Percentiles rank a stretch among this genome's conserved stretches.
Conservation (phyloP, 2,888 invertebrate genomes). For the Magallana nippona region DNA sequence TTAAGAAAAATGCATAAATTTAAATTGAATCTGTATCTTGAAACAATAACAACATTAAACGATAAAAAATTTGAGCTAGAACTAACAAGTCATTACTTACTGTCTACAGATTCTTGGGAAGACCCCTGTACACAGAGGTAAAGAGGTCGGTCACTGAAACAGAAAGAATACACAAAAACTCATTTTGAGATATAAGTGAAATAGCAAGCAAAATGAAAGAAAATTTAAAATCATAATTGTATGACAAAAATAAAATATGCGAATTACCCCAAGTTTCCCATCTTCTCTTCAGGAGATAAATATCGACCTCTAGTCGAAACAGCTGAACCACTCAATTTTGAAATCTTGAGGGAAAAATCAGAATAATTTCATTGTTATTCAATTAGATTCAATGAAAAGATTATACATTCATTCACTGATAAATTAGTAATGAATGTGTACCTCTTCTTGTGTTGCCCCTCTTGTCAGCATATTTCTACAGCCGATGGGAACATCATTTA, state of each 20-base stretch:
- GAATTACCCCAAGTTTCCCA: constrained; percentile 78
- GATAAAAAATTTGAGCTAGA: too few species aligned
- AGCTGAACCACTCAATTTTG: constrained; percentile 82
- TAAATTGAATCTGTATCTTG: not conserved
- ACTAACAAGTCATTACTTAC: constrained; percentile 73
- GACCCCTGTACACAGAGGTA: constrained; percentile 83
- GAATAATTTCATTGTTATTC: not conserved
- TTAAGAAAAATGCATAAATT: too few species aligned
- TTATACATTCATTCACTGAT: too few species aligned
- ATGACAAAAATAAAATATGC: too few species aligned
- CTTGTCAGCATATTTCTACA: constrained; percentile 83
- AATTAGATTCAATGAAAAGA: too few species aligned
- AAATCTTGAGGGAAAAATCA: constrained; percentile 70
- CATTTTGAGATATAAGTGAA: not conserved
- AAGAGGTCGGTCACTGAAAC: constrained; percentile 81
- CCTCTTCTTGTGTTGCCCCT: constrained; percentile 84
- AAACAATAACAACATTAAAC: not conserved
- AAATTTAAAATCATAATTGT: not conserved
- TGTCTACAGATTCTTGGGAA: constrained; percentile 81
- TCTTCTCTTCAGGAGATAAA: constrained; percentile 82
- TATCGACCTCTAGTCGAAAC: constrained; percentile 84
- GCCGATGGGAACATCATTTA: constrained; percentile 83
- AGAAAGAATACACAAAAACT: constrained; percentile 34
- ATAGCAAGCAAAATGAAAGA: not conserved
- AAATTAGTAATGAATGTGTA: constrained; percentile 64